Conservation (phyloP, 2,888 invertebrate species). For the Chelonus formosanus region DNA sequence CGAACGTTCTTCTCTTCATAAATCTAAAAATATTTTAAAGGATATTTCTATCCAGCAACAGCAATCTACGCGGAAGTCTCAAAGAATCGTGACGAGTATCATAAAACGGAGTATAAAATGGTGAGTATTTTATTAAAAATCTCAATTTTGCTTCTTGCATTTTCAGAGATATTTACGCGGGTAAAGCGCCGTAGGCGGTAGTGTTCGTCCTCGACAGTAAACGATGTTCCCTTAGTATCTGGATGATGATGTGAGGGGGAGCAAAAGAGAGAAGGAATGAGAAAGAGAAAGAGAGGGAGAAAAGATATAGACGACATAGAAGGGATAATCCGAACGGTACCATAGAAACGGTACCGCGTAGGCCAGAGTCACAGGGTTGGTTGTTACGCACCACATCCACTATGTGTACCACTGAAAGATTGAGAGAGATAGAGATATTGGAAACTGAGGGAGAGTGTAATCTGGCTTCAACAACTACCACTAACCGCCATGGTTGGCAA, state of each 20-base stretch:
- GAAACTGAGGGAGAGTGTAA: conserved; percentile 6
- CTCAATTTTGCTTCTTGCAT: not conserved
- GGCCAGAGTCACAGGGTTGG: conserved; percentile 38
- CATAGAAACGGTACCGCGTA: conserved; percentile 62
- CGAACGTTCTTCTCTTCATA: conserved; percentile 41
- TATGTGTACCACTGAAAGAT: conserved; percentile 14
- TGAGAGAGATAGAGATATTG: not conserved
- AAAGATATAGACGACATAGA: not conserved
- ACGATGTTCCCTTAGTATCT: conserved; percentile 21
- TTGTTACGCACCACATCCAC: conserved; percentile 30
- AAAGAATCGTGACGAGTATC: conserved; percentile 59
- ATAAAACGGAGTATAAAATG: conserved; percentile 61
- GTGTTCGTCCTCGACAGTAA: conserved; percentile 24
- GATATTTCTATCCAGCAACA: conserved; percentile 29
- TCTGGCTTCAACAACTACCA: conserved; percentile 20
- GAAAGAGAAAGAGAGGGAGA: conserved; percentile 24
- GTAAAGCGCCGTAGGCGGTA: conserved; percentile 19
- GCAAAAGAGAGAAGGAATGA: conserved; percentile 22
- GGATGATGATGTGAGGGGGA: conserved; percentile 29
- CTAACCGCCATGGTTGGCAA: conserved; percentile 4
- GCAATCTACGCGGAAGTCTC: conserved; percentile 53
- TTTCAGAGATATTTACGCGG: conserved; percentile 22
- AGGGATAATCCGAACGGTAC: conserved; percentile 53
- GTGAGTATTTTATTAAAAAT: conserved; percentile 50
- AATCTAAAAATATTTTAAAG: conserved; percentile 19